Evolutionary conservation across 2,113 vertebrate species (phyloP).

Genomic region (Ascaphus truei): DNA sequence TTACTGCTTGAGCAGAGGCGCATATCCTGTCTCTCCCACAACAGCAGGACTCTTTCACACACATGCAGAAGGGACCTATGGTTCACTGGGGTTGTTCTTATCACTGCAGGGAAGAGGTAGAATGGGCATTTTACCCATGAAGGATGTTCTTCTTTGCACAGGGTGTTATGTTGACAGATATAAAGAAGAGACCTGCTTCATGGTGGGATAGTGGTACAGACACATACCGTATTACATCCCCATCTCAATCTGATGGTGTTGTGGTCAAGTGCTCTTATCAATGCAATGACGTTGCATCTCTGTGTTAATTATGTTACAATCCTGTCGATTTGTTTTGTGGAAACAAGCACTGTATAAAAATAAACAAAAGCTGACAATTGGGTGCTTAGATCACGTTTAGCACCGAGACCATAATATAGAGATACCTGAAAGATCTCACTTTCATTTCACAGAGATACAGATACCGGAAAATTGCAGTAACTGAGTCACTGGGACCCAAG

Average conservation of each 20-base stretch:
- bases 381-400: too few species aligned
- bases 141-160: conserved; percentile 29
- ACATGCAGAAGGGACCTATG: background rate
- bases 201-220: conserved; percentile 3
- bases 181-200: background rate
- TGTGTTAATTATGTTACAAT: background rate
- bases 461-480: too few species aligned
- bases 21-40: conserved; percentile 1
- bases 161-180: conserved; percentile 9
- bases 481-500: too few species aligned
- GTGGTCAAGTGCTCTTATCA: background rate
- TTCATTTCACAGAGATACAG: too few species aligned
- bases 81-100: conserved; percentile 26
- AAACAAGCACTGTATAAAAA: too few species aligned
- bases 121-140: conserved; percentile 28
- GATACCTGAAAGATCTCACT: too few species aligned
- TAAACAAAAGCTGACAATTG: too few species aligned
- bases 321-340: too few species aligned
- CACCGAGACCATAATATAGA: too few species aligned
- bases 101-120: conserved; percentile 27
- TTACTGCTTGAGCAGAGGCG: conserved; percentile 7
- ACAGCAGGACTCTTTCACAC: conserved; percentile 20
- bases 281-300: background rate
- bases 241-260: conserved; percentile 2
- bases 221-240: conserved; percentile 16